Percentiles rank a stretch among this genome's conserved stretches.
Conservation (phyloP, 2,113 vertebrate genomes). For the Passer montanus region DNA sequence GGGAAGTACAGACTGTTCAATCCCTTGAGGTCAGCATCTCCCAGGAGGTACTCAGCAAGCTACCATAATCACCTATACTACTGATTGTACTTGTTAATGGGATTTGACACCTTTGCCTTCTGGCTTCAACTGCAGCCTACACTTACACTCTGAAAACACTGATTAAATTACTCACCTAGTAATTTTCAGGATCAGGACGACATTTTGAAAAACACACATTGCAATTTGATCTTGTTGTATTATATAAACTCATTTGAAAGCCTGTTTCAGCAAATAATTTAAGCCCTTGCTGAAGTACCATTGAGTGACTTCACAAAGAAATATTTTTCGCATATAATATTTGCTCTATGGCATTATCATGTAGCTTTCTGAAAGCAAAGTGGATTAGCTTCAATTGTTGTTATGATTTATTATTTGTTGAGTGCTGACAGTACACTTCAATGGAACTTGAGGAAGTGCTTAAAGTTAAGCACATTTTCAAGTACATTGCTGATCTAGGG, state of each 20-base stretch:
- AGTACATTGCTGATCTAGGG: constrained; percentile 47
- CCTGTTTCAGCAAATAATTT: constrained; percentile 26
- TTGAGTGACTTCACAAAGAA: constrained; percentile 11
- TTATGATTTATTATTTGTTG: constrained; percentile 44
- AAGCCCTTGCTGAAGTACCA: constrained; percentile 23
- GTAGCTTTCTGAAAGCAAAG: constrained; percentile 40
- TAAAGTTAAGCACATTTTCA: constrained; percentile 62
- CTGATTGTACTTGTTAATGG: constrained; percentile 52
- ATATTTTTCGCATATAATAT: constrained; percentile 36
- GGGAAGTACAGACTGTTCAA: not conserved
- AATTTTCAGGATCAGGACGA: constrained; percentile 29
- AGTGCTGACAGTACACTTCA: constrained; percentile 64
- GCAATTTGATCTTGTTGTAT: constrained; percentile 41
- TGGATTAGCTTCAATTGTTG: constrained; percentile 39
- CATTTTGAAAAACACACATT: constrained; percentile 31
- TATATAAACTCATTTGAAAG: constrained; percentile 16
- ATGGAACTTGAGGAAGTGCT: constrained; percentile 50
- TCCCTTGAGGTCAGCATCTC: constrained; percentile 4
- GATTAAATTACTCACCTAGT: constrained; percentile 51
- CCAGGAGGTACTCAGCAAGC: constrained; percentile 14
- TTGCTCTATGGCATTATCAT: constrained; percentile 30
- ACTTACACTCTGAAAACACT: constrained; percentile 11
- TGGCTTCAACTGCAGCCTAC: constrained; percentile 19
- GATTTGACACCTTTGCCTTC: constrained; percentile 55
- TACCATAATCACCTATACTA: not conserved